Evolutionary conservation across 2,113 vertebrate genomes (phyloP).

Genomic region (Notechis scutatus): DNA sequence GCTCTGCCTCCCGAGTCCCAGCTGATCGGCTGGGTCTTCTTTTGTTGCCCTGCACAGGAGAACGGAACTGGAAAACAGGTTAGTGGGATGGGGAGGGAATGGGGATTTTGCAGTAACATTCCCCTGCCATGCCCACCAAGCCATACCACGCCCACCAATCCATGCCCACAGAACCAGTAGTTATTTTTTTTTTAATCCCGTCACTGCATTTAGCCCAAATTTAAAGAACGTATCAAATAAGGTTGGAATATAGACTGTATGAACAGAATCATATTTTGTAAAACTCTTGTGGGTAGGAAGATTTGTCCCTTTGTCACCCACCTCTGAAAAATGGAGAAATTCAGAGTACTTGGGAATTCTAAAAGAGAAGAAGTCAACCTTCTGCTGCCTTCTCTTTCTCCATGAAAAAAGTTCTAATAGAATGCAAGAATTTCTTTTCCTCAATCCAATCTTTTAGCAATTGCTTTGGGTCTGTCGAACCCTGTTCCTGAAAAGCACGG

Average conservation of each 20-base stretch:
- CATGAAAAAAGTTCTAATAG: not conserved
- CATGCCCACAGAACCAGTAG: too few relatives aligned
- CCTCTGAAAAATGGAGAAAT: not conserved
- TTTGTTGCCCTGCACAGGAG: too few relatives aligned
- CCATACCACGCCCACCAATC: too few relatives aligned
- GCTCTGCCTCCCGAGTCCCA: too few relatives aligned
- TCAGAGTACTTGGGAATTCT: not conserved
- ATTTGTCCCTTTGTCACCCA: not conserved
- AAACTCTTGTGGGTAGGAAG: not conserved
- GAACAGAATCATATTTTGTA: not conserved
- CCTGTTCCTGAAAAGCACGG: not conserved
- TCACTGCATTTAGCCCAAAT: not conserved
- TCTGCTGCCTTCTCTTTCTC: not conserved
- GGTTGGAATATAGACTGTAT: not conserved
- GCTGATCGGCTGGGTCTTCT: too few relatives aligned
- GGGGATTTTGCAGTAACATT: too few relatives aligned
- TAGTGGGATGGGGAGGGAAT: too few relatives aligned
- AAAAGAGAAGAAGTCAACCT: not conserved
- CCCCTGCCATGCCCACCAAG: too few relatives aligned
- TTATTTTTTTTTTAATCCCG: too few relatives aligned
- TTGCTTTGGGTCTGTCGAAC: not conserved
- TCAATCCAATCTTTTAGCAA: not conserved
- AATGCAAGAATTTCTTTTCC: not conserved
- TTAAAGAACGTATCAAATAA: not conserved
- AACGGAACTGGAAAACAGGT: too few relatives aligned